These are phyloP conservation scores for Pseudococcus viburni DNA, from an alignment of 2,888 invertebrate species.

Conservation along the genomic window DNA sequence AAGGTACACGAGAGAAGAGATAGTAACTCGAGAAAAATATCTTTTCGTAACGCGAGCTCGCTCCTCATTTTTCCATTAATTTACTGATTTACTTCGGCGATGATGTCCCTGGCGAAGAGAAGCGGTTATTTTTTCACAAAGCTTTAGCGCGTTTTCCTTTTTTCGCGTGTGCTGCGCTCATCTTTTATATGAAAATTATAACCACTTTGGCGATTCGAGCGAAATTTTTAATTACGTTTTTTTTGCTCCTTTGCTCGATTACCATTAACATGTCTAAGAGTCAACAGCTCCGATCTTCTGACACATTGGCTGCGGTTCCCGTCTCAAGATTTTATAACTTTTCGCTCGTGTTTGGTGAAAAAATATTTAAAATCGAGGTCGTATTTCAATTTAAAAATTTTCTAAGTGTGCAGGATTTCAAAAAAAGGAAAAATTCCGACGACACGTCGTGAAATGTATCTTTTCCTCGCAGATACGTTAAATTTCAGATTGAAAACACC, in stretches of 20 bases:
- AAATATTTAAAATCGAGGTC: too few relatives aligned
- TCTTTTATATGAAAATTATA: slow-evolving; percentile 23
- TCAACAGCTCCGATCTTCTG: not conserved
- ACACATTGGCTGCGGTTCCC: not conserved
- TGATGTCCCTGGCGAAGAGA: not conserved
- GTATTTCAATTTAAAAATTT: not conserved
- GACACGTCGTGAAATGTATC: not conserved
- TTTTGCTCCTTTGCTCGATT: not conserved
- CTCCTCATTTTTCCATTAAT: slow-evolving; percentile 14
- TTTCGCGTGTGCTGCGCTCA: not conserved
- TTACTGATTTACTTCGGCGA: slow-evolving; percentile 14
- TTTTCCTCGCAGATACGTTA: not conserved
- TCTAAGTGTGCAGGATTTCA: not conserved
- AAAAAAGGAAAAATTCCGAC: too few relatives aligned
- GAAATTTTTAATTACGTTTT: slow-evolving; percentile 22
- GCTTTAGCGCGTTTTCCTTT: not conserved
- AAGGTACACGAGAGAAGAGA: not conserved
- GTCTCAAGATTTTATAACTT: not conserved
- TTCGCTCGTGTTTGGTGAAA: not conserved
- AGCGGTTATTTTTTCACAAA: not conserved
- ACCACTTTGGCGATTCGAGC: slow-evolving; percentile 36
- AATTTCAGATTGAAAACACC: not conserved
- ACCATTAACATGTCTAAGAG: not conserved
- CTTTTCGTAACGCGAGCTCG: slow-evolving; percentile 11
- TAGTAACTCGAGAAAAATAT: slow-evolving; percentile 31